Percentiles rank a stretch among this genome's conserved stretches.
Evolutionary conservation across 2,113 vertebrate species (phyloP).

Genomic region (Anoura caudifer): DNA sequence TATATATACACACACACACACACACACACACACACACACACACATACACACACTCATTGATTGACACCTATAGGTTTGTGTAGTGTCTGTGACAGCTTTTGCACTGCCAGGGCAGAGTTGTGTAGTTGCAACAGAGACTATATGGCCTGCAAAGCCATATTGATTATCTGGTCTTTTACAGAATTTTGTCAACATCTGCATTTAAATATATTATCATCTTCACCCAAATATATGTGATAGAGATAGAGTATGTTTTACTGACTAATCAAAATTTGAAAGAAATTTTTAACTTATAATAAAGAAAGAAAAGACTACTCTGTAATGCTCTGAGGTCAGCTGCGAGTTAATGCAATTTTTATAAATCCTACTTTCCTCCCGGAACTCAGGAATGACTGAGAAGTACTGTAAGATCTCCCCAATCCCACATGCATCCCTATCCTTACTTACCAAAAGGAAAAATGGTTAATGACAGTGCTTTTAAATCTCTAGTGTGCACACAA

Average conservation of each 20-base stretch:
- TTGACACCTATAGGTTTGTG: background rate
- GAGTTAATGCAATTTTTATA: background rate
- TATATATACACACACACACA: too few relatives aligned
- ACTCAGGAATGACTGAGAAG: background rate
- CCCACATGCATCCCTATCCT: background rate
- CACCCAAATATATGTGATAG: background rate
- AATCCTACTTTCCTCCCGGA: background rate
- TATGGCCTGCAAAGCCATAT: background rate
- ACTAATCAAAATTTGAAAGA: background rate
- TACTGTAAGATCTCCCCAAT: background rate
- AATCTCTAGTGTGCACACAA: too few relatives aligned
- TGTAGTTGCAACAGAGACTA: accelerated
- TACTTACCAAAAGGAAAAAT: background rate
- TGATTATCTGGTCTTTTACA: background rate
- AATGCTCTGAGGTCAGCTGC: background rate
- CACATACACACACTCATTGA: too few relatives aligned
- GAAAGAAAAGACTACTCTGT: background rate
- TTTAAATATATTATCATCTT: background rate
- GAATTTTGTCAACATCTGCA: background rate
- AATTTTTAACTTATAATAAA: background rate
- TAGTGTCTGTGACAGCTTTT: background rate
- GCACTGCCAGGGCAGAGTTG: background rate
- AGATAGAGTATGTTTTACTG: background rate
- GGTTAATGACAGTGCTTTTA: background rate
- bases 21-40: too few relatives aligned